These are phyloP conservation scores for Lagocephalus sceleratus DNA, from an alignment of 2,797 vertebrate species.

Conservation along the genomic window DNA sequence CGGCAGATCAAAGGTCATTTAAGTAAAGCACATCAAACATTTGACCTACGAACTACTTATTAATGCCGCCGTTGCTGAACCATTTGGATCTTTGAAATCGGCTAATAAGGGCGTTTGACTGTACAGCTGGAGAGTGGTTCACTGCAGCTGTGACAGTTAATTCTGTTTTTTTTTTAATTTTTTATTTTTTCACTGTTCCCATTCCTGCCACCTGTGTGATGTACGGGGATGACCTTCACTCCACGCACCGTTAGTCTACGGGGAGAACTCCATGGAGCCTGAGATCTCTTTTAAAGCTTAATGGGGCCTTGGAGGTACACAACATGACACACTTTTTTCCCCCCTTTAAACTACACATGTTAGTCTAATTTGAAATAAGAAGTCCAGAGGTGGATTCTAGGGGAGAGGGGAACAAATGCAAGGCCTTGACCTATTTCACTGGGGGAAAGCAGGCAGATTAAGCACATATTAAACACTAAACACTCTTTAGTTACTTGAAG, in stretches of 20 bases:
- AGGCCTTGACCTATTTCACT: background rate
- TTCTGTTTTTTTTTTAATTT: conserved; percentile 37
- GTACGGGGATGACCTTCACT: conserved; percentile 35
- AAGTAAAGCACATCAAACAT: conserved; percentile 38
- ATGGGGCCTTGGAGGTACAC: conserved; percentile 19
- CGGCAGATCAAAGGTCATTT: conserved; percentile 28
- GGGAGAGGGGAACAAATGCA: background rate
- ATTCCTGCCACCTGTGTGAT: conserved; percentile 25
- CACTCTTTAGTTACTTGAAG: too few species aligned
- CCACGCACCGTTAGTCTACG: conserved; percentile 7
- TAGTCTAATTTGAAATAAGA: background rate
- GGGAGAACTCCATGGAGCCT: conserved; percentile 22
- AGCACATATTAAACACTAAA: too few species aligned
- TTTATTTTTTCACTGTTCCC: conserved; percentile 29
- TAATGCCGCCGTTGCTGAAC: conserved; percentile 47
- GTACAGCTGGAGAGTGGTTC: conserved; percentile 15
- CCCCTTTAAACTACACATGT: background rate
- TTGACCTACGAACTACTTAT: conserved; percentile 44
- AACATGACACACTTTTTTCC: background rate
- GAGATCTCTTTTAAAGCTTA: conserved; percentile 27
- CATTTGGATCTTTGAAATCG: conserved; percentile 34
- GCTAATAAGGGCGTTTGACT: conserved; percentile 37
- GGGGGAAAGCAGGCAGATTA: conserved; percentile 29
- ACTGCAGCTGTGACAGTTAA: background rate
- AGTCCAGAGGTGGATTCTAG: too few species aligned